phyloP scores from a whole-genome alignment of 2,888 invertebrate species.

The Cataglyphis altisquamis region DNA sequence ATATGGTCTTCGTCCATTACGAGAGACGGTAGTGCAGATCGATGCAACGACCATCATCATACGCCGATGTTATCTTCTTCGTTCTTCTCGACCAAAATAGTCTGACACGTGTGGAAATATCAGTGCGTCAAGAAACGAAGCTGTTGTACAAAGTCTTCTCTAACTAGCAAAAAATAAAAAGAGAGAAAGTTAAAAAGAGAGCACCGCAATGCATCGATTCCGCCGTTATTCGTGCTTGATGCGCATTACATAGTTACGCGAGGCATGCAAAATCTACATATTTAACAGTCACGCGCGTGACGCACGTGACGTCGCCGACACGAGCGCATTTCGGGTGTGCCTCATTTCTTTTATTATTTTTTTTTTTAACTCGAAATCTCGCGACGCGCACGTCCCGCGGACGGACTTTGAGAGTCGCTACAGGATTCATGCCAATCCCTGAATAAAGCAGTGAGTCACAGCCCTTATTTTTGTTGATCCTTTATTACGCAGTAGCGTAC shows the following conservation, averaged over 20 bases:
- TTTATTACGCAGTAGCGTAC: slow-evolving; percentile 71
- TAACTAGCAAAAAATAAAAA: slow-evolving; percentile 3
- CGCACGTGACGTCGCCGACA: slow-evolving; percentile 37
- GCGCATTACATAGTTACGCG: not conserved
- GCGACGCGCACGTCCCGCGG: slow-evolving; percentile 68
- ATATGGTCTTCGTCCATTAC: slow-evolving; percentile 42
- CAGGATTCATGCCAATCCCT: slow-evolving; percentile 76
- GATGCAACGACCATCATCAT: slow-evolving; percentile 38
- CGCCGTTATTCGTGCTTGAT: not conserved
- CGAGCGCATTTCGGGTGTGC: not conserved
- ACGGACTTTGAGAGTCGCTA: slow-evolving; percentile 73
- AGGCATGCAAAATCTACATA: slow-evolving; percentile 12
- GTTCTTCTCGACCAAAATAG: slow-evolving; percentile 9
- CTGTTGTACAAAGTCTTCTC: not conserved
- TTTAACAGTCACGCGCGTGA: slow-evolving; percentile 13
- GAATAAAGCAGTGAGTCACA: slow-evolving; percentile 78
- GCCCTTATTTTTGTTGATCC: slow-evolving; percentile 73
- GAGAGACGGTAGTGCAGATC: slow-evolving; percentile 35
- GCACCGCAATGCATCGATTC: slow-evolving; percentile 7
- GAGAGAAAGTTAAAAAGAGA: not conserved
- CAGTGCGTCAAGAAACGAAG: not conserved
- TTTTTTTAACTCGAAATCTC: slow-evolving; percentile 62
- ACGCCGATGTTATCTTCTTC: slow-evolving; percentile 24
- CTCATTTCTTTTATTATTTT: slow-evolving; percentile 46
- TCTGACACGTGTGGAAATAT: slow-evolving; percentile 2